Evolutionary conservation across 2,888 invertebrate species (phyloP), one percentile per base, ranked within the genome.

Genomic region (Oscheius myriophilus): DNA sequence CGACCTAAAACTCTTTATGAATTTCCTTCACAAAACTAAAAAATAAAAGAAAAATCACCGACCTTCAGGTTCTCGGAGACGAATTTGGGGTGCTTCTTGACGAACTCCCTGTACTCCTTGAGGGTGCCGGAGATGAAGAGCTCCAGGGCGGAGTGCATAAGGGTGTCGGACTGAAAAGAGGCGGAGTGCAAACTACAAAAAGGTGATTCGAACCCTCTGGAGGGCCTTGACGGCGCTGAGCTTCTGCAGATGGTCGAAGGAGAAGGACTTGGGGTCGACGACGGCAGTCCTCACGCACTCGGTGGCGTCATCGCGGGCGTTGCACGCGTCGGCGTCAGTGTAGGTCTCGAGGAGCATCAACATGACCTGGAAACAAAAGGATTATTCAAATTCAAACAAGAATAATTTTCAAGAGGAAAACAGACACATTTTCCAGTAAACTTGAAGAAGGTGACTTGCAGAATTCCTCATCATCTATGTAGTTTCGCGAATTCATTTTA

Each of bases 281-380:
- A 98, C 89, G 23, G 96, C 96, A 1, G 96, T 93, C 18, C 93
- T 92, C 85, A 98, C 96, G 87, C 97, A 97, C 85, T 88, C 88
- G 70, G 87, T 93, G 1, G 98, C 97, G 89, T 98, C 97, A 87
- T 96, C 95, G 77, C 95, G 91, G 0, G 97, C 97, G 76, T 94
- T 93, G 1, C 94, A 94, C 0, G 97, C 97, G 89, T 96, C 96
- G 11, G 69, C 78, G 86, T 96, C 96, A 72, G 95, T 92, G 88
- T 97, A 98, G 0, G 97, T 96, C 26, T 94, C 94, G 67, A 98
- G 89, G 0, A 98, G 89, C 88, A 96, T 96, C 73, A 96, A 92
- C 97, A 98, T 97, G 16, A 84, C 79, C 82, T 82, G 14, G 9
- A 33, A 33, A 33, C 9, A 33, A 33, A 33, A 9, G 4, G 33